Percentiles rank a stretch among this genome's conserved stretches.
phyloP scores from a whole-genome alignment of 2,888 invertebrate genomes.

The Alviniconcha strummeri region DNA sequence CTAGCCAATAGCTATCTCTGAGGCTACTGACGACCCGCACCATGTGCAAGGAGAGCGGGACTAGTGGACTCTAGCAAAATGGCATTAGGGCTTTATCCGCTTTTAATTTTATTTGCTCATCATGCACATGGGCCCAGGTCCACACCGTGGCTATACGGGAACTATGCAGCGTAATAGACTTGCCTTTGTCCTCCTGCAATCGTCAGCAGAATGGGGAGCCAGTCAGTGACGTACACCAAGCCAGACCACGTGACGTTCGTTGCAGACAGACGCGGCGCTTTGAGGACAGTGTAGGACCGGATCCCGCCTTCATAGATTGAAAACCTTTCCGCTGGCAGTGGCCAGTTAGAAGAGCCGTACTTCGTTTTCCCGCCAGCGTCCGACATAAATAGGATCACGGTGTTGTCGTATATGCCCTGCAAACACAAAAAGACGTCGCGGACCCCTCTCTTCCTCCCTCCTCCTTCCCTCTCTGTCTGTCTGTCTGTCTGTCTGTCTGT shows the following conservation, averaged over 20 bases:
- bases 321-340: conserved; percentile 15
- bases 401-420: conserved; percentile 13
- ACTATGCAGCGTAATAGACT: background rate
- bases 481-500: background rate
- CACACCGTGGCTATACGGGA: too few species aligned
- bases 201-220: background rate
- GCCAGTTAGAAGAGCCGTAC: conserved; percentile 22
- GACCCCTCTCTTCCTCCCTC: too few species aligned
- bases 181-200: background rate
- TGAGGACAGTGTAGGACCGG: conserved; percentile 13
- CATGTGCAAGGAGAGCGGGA: too few species aligned
- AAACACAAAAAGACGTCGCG: too few species aligned
- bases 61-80: too few species aligned
- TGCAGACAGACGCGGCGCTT: background rate
- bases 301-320: conserved; percentile 25
- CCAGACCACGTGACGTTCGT: conserved; percentile 9
- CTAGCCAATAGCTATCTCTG: too few species aligned
- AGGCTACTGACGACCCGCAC: too few species aligned
- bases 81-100: too few species aligned
- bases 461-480: background rate
- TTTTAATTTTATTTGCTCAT: too few species aligned
- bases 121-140: too few species aligned
- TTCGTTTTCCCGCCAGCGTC: conserved; percentile 16
- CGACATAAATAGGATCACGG: conserved; percentile 21
- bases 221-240: background rate